These are phyloP conservation scores for Xestia ashworthii DNA, from an alignment of 2,888 invertebrate genomes.

Conservation along the genomic window DNA sequence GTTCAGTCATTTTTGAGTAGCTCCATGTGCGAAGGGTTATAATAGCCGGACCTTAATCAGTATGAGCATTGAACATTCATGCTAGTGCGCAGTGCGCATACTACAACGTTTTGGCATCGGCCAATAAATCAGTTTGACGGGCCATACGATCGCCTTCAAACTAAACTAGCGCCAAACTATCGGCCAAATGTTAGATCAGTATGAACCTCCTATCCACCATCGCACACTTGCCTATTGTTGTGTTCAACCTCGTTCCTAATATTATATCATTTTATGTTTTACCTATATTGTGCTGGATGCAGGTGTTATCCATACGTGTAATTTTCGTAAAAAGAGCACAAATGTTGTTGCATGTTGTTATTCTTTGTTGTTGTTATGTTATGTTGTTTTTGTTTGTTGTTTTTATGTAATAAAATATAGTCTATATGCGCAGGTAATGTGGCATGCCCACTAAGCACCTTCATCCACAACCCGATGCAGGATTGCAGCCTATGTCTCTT, in stretches of 20 bases:
- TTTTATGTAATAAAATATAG: too few species aligned
- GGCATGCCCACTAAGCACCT: constrained; percentile 37
- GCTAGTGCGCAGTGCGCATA: background rate
- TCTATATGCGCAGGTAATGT: constrained; percentile 37
- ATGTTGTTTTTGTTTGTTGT: too few species aligned
- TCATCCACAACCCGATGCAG: constrained; percentile 42
- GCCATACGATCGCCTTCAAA: too few species aligned
- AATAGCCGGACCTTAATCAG: too few species aligned
- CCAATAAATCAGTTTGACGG: background rate
- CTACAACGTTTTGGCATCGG: background rate
- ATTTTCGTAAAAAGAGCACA: too few species aligned
- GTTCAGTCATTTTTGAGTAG: too few species aligned
- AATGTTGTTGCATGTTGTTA: too few species aligned
- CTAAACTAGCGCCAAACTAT: too few species aligned
- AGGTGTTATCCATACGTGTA: constrained; percentile 1
- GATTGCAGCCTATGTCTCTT: constrained; percentile 45
- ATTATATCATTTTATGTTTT: background rate
- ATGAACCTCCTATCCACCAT: background rate
- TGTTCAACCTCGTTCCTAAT: background rate
- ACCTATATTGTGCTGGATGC: constrained; percentile 44
- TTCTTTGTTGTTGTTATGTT: too few species aligned
- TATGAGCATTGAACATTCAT: background rate
- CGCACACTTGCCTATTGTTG: background rate
- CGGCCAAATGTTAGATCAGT: background rate
- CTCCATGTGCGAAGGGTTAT: too few species aligned